Percentiles rank a stretch among this genome's conserved stretches.
These are phyloP conservation scores for Mesorhabditis belari DNA, from an alignment of 2,888 invertebrate genomes.

Conservation along the genomic window DNA sequence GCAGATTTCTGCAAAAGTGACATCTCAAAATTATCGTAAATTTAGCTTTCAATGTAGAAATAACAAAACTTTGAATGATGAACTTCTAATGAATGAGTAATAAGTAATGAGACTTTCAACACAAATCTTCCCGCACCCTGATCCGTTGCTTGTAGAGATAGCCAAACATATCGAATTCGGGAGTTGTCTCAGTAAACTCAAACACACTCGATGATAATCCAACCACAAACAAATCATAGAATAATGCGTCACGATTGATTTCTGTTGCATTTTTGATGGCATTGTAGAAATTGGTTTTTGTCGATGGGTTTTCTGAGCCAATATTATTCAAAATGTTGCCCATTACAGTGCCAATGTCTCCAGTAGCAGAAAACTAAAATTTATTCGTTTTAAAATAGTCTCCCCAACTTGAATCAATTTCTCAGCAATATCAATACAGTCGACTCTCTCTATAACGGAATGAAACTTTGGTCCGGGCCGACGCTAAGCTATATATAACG, in stretches of 20 bases:
- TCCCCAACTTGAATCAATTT: too few species aligned
- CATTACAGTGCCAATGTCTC: neutral
- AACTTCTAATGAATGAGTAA: too few species aligned
- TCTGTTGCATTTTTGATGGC: neutral
- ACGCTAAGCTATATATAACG: too few species aligned
- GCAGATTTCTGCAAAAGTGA: too few species aligned
- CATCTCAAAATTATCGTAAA: too few species aligned
- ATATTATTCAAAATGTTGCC: neutral
- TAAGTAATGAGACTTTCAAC: too few species aligned
- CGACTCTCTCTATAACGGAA: neutral
- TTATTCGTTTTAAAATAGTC: too few species aligned
- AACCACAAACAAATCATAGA: neutral
- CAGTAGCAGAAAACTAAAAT: too few species aligned
- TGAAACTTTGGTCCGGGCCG: neutral
- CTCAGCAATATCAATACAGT: too few species aligned
- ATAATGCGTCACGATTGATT: neutral
- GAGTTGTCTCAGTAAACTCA: neutral
- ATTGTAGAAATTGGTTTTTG: neutral
- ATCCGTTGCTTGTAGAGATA: neutral
- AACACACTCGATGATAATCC: neutral
- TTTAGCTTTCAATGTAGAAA: too few species aligned
- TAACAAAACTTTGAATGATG: too few species aligned
- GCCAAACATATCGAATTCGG: neutral
- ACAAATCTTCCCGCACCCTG: neutral
- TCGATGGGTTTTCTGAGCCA: neutral